Conservation (phyloP, 2,888 invertebrate species). For the Hydrotaea cyrtoneurina region DNA sequence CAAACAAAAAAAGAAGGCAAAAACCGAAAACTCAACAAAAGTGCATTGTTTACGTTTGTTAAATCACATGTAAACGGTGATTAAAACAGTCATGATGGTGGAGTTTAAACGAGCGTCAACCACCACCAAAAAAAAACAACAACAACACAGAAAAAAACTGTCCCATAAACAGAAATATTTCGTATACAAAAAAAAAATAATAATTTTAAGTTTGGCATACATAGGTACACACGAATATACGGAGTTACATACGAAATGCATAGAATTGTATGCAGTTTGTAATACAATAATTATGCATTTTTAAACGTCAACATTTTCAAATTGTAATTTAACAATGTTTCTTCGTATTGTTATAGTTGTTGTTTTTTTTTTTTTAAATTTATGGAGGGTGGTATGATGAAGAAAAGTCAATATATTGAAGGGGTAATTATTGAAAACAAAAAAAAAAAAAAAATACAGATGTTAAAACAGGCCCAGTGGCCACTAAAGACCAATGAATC, state of each 20-base stretch:
- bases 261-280: constrained; percentile 6
- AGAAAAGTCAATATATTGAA: too few species aligned
- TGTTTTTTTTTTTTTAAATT: constrained; percentile 10
- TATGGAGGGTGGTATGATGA: not conserved
- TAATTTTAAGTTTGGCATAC: constrained; percentile 17
- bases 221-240: not conserved
- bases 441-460: too few species aligned
- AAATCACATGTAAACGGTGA: constrained; percentile 64
- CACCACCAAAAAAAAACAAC: constrained; percentile 32
- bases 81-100: constrained; percentile 45
- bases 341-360: constrained; percentile 11
- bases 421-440: too few species aligned
- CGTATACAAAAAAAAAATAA: constrained; percentile 6
- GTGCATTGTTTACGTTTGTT: constrained; percentile 66
- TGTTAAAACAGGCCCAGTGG: too few species aligned
- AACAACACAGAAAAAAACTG: constrained; percentile 34
- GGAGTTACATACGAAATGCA: too few species aligned
- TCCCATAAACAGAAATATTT: constrained; percentile 36
- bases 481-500: too few species aligned
- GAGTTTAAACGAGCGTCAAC: constrained; percentile 31
- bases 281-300: constrained; percentile 46
- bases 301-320: constrained; percentile 49
- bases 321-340: constrained; percentile 36
- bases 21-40: constrained; percentile 46
- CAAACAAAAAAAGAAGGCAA: not conserved